Conservation (phyloP, 2,113 vertebrate genomes). For the Hippocampus mohnikei region DNA sequence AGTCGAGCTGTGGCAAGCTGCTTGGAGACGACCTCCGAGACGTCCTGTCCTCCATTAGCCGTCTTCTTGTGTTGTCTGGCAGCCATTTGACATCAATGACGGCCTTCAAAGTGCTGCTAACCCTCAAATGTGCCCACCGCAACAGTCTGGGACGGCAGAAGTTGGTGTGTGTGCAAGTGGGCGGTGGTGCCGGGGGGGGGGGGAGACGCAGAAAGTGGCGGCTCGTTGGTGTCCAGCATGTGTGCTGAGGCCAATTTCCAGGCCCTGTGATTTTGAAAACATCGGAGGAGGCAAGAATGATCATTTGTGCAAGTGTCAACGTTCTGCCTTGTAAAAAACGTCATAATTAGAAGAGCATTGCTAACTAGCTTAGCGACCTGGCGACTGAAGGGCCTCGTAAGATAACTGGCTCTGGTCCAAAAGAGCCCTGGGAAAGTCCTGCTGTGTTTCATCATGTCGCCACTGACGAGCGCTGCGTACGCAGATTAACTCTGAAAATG, state of each 20-base stretch:
- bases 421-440: not conserved
- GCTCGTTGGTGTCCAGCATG: not conserved
- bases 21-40: not conserved
- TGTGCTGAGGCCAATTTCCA: not conserved
- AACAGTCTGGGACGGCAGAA: not conserved
- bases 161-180: not conserved
- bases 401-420: not conserved
- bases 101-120: not conserved
- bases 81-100: slow-evolving; percentile 8
- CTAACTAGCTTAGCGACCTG: not conserved
- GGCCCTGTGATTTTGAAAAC: not conserved
- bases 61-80: slow-evolving; percentile 2
- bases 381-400: not conserved
- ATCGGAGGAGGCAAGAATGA: not conserved
- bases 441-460: not conserved
- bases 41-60: not conserved
- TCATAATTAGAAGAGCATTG: not conserved
- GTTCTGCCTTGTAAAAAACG: not conserved
- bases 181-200: not conserved
- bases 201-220: too few species aligned
- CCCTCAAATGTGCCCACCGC: not conserved
- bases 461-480: not conserved
- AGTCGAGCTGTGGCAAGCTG: not conserved
- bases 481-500: not conserved
- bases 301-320: not conserved